These are phyloP conservation scores for Axis porcinus DNA, from an alignment of 2,113 vertebrate genomes.

Conservation along the genomic window DNA sequence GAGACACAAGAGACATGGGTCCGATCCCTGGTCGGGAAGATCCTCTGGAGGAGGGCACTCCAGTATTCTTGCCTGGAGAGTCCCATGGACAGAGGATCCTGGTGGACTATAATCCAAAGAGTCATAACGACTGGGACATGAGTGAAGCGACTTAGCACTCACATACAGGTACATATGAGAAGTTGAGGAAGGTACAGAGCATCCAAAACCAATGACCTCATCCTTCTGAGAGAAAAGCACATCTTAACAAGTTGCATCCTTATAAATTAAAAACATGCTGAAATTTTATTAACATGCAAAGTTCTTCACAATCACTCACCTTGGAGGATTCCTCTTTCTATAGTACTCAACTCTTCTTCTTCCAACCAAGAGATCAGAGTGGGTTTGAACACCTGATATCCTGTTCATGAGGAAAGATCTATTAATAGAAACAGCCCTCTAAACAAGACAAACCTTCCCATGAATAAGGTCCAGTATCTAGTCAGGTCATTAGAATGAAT, in stretches of 20 bases:
- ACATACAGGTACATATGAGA: not conserved
- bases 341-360: not conserved
- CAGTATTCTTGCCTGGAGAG: not conserved
- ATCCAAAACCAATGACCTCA: not conserved
- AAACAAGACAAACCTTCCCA: not conserved
- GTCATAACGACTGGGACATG: not conserved
- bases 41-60: not conserved
- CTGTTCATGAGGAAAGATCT: not conserved
- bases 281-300: not conserved
- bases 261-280: not conserved
- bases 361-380: not conserved
- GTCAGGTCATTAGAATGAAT: not conserved
- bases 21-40: rapidly evolving
- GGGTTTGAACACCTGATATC: not conserved
- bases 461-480: not conserved
- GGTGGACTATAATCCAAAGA: not conserved
- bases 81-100: not conserved
- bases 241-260: not conserved
- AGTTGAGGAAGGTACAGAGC: not conserved
- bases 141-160: not conserved
- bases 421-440: not conserved
- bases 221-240: not conserved
- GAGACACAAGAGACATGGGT: not conserved
- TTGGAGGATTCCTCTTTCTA: not conserved
- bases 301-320: not conserved